Percentiles rank a stretch among this genome's conserved stretches.
These are phyloP conservation scores for Festucalex cinctus DNA, from an alignment of 2,113 vertebrate genomes.

Conservation along the genomic window DNA sequence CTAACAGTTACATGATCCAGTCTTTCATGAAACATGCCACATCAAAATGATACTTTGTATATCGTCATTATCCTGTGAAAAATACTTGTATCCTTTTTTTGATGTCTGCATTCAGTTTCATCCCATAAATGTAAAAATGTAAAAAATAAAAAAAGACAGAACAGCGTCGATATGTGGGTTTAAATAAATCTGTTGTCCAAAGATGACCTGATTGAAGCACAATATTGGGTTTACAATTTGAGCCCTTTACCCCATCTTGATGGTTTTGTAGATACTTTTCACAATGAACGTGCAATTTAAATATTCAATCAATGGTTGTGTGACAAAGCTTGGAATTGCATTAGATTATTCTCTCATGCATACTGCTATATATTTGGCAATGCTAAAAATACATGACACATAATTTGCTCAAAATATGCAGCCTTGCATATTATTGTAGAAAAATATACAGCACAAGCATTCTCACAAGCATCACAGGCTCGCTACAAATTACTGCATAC, in stretches of 20 bases:
- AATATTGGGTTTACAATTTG: too few relatives aligned
- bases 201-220: too few relatives aligned
- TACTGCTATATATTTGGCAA: neutral
- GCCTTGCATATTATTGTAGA: neutral
- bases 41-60: too few relatives aligned
- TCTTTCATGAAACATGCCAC: too few relatives aligned
- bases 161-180: too few relatives aligned
- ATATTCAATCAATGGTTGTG: neutral
- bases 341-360: neutral
- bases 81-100: too few relatives aligned
- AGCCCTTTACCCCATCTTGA: too few relatives aligned
- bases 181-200: too few relatives aligned
- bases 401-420: neutral
- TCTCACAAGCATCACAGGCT: neutral
- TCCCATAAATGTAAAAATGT: too few relatives aligned
- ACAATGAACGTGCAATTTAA: neutral
- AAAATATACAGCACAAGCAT: neutral
- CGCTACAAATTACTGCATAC: neutral
- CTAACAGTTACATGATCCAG: neutral
- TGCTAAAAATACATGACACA: neutral
- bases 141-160: too few relatives aligned
- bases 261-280: neutral
- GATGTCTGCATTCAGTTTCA: too few relatives aligned
- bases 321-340: neutral
- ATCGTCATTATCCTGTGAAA: too few relatives aligned